Base-by-base conservation (phyloP, 2,888 invertebrate species). In the Harpalus rufipes region DNA sequence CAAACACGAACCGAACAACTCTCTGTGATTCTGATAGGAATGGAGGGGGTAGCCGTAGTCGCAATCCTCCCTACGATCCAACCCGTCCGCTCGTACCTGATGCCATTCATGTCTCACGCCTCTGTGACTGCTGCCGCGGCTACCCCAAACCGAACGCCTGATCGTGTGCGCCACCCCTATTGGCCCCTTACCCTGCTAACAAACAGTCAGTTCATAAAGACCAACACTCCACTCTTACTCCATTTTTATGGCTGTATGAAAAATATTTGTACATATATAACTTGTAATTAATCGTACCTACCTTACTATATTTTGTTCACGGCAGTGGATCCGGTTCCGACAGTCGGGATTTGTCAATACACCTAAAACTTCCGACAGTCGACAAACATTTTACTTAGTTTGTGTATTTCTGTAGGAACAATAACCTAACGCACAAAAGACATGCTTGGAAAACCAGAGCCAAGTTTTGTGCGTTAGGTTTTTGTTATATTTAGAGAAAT, bases 221-320 rank as follows among this genome's bases (percentile, higher is more conserved):
- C 88, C 90, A 89, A 89, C 90, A 90, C 89, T 89, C 89, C 89
- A 89, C 88, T 90, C 89, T 76, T 89, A 89, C 89, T 89, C 90
- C 89, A 89, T 89, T 89, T 90, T 90, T 89, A 90, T 89, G 89
- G 88, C 89, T 90, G 90, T 90, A 90, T 90, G 90, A 90, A 87
- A 87, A 90, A 89, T 91, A 91, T 91, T 90, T 92, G 92, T 92
- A 92, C 90, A 92, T 92, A 91, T 89, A 88, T 88, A 89, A 92
- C 90, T 91, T 92, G 92, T 92, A 92, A 92, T 91, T 92, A 91
- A 92, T 92, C 91, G 91, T 91, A 51, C 44, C 44, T 32, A 32
- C 32, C 32, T 1, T 32, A 92, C 91, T 91, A 91, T 91, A 91
- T 90, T 88, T 88, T 91, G 91, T 91, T 91, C 90, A 91, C 90